Conservation (phyloP, 2,797 vertebrate genomes). For the Gorsachius magnificus region DNA sequence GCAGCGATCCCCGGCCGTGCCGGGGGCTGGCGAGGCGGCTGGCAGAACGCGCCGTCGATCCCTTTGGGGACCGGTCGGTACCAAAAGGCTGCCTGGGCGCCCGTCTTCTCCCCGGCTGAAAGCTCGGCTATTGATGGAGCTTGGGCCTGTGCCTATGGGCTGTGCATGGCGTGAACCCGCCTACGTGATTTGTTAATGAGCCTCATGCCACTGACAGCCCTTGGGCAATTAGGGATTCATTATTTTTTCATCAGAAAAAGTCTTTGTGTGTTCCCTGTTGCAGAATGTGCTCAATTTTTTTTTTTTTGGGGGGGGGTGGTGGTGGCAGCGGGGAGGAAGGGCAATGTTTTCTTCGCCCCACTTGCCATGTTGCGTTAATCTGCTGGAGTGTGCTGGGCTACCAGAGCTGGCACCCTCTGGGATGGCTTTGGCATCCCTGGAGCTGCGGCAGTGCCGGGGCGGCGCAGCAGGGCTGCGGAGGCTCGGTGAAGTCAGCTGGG, state of each 20-base stretch:
- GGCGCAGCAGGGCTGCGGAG: rapidly evolving
- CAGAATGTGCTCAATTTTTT: not conserved
- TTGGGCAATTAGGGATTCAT: not conserved
- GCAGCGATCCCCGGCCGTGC: rapidly evolving
- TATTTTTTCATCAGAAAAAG: not conserved
- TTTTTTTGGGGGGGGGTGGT: too few species aligned
- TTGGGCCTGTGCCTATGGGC: not conserved
- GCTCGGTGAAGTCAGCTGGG: not conserved
- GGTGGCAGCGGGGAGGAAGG: too few species aligned
- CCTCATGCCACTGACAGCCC: not conserved
- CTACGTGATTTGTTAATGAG: not conserved
- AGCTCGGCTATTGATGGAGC: not conserved
- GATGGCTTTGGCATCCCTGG: not conserved
- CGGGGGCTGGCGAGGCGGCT: not conserved
- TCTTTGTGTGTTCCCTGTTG: not conserved
- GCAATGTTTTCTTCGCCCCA: rapidly evolving
- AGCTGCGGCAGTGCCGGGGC: rapidly evolving
- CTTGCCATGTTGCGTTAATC: rapidly evolving
- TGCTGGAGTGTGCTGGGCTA: rapidly evolving
- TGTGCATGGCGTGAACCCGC: not conserved
- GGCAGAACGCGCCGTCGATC: rapidly evolving
- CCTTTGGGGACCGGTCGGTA: not conserved
- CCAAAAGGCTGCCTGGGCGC: not conserved
- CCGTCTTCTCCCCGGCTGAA: not conserved
- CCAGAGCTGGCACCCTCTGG: too few species aligned